These are phyloP conservation scores for Lasioglossum villosulum DNA, from an alignment of 2,888 invertebrate species.

Conservation along the genomic window DNA sequence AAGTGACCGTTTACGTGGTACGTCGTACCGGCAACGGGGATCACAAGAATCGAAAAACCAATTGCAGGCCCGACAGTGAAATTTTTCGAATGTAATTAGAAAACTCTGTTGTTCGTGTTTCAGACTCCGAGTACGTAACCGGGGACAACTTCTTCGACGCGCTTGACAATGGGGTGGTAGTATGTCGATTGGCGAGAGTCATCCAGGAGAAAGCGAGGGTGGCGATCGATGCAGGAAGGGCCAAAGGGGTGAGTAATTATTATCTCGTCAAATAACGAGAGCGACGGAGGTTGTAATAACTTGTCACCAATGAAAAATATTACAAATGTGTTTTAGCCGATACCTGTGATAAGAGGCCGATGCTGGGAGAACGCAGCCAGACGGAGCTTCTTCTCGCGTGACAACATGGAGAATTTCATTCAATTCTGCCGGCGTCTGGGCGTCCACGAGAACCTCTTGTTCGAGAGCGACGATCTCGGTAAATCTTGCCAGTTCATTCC, in stretches of 20 bases:
- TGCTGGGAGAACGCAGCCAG: slow-evolving; percentile 94
- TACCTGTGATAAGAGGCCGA: slow-evolving; percentile 90
- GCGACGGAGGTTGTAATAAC: not conserved
- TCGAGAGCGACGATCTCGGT: slow-evolving; percentile 96
- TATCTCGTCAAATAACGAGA: no score
- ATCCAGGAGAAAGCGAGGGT: slow-evolving; percentile 91
- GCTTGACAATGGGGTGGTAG: slow-evolving; percentile 93
- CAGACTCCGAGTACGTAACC: slow-evolving; percentile 90
- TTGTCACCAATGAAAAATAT: not conserved
- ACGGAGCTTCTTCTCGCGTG: slow-evolving; percentile 94
- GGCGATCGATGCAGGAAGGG: slow-evolving; percentile 87
- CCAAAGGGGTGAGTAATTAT: slow-evolving; percentile 86
- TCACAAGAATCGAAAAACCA: not conserved
- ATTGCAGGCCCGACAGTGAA: not conserved
- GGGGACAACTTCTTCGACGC: slow-evolving; percentile 93
- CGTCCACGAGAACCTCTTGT: slow-evolving; percentile 94
- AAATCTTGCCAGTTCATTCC: slow-evolving; percentile 63
- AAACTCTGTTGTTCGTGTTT: slow-evolving; percentile 72
- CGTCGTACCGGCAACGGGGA: not conserved
- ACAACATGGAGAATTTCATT: slow-evolving; percentile 95
- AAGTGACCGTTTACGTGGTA: slow-evolving; percentile 45
- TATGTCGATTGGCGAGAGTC: slow-evolving; percentile 92
- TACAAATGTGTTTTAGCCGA: slow-evolving; percentile 86
- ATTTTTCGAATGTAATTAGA: not conserved
- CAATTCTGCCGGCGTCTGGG: slow-evolving; percentile 94